phyloP scores from a whole-genome alignment of 92 coral and sea anemone genomes.

The Blastomussa wellsi region DNA sequence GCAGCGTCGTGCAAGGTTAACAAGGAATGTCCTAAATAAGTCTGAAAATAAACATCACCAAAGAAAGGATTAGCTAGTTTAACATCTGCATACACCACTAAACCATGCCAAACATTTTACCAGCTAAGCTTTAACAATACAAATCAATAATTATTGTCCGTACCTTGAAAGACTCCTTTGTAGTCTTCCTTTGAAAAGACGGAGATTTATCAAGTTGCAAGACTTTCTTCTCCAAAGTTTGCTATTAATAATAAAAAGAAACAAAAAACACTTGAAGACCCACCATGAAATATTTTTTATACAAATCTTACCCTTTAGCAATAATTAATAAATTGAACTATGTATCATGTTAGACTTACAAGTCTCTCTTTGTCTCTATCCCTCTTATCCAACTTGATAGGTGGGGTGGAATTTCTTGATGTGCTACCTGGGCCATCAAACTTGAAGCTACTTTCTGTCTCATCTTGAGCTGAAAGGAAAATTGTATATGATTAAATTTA shows the following conservation, averaged over 20 bases:
- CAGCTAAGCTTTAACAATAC: neutral
- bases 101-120: neutral
- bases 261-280: neutral
- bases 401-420: conserved; percentile 29
- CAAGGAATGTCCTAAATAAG: too few species aligned
- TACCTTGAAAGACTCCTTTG: conserved; percentile 48
- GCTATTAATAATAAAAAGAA: neutral
- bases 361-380: conserved; percentile 30
- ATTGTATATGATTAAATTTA: neutral
- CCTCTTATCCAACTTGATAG: conserved; percentile 27
- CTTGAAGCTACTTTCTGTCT: conserved; percentile 31
- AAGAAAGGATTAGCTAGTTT: neutral
- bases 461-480: conserved; percentile 51
- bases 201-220: conserved; percentile 47
- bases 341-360: neutral
- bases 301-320: too few species aligned
- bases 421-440: conserved; percentile 36
- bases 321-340: too few species aligned
- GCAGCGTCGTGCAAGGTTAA: too few species aligned
- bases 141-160: neutral
- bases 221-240: conserved; percentile 44
- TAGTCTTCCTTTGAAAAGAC: conserved; percentile 39
- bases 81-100: neutral
- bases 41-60: neutral
- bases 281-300: neutral